Percentiles rank a stretch among this genome's conserved stretches.
Conservation (phyloP, 1,140 invertebrate species). For the Drosophila rufa region DNA sequence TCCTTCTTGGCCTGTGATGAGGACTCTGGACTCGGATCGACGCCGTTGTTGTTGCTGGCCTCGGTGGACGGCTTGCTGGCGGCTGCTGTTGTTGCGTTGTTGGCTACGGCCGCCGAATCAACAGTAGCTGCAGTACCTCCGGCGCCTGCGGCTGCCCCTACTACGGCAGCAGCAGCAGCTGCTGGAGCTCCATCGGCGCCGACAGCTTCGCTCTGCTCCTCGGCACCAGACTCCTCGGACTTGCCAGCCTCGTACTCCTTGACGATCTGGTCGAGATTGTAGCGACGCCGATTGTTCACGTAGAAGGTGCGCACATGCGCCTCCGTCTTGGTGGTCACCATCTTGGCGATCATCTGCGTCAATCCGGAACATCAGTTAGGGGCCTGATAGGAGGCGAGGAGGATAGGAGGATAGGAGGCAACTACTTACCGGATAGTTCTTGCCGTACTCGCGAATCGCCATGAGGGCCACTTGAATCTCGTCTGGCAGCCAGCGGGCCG, state of each 20-base stretch:
- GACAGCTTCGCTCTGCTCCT: slow-evolving; percentile 35
- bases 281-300: slow-evolving; percentile 95
- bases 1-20: slow-evolving; percentile 44
- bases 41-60: slow-evolving; percentile 16
- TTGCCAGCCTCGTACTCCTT: slow-evolving; percentile 92
- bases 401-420: fast-evolving
- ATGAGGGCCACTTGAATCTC: slow-evolving; percentile 96
- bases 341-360: slow-evolving; percentile 93
- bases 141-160: neutral
- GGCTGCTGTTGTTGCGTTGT: neutral
- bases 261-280: slow-evolving; percentile 95
- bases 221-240: slow-evolving; percentile 41
- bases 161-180: slow-evolving; percentile 7
- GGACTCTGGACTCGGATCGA: slow-evolving; percentile 13
- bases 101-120: slow-evolving; percentile 6
- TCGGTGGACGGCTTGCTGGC: slow-evolving; percentile 21
- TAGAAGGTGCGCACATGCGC: slow-evolving; percentile 95
- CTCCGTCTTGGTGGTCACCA: slow-evolving; percentile 97
- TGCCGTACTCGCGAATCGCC: slow-evolving; percentile 97
- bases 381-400: neutral
- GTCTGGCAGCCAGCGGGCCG: slow-evolving; percentile 96
- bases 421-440: slow-evolving; percentile 91
- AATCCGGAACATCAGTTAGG: neutral
- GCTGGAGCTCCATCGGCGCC: slow-evolving; percentile 3
- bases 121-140: neutral